Percentiles rank a stretch among this genome's conserved stretches.
Evolutionary conservation across 2,797 vertebrate genomes (phyloP).

Genomic region (Enteromius trimaculatus): DNA sequence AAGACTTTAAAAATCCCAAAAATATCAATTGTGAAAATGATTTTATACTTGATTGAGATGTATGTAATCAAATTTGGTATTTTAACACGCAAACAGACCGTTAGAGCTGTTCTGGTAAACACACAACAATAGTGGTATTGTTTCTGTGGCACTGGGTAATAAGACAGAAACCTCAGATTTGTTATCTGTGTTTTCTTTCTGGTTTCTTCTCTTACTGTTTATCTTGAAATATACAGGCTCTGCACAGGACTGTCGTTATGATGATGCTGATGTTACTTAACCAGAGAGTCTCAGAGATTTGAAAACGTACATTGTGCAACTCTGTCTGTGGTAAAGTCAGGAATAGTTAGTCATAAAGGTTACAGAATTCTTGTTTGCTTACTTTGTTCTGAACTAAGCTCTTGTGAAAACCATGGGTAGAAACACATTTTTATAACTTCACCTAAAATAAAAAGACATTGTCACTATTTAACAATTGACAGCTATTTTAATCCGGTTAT

Average conservation of each 20-base stretch:
- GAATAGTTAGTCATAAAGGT: background rate
- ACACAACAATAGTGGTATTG: constrained; percentile 74
- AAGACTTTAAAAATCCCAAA: background rate
- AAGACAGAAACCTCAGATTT: constrained; percentile 63
- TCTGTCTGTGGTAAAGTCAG: background rate
- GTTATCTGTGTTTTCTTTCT: constrained; percentile 48
- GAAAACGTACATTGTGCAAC: constrained; percentile 9
- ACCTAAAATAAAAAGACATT: background rate
- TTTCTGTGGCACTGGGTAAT: constrained; percentile 64
- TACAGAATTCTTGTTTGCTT: background rate
- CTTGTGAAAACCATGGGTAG: background rate
- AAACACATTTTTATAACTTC: background rate
- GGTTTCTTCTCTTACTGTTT: constrained; percentile 2
- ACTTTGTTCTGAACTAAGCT: background rate
- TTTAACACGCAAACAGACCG: background rate
- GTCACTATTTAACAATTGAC: background rate
- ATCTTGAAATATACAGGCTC: constrained; percentile 2
- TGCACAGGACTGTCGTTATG: constrained; percentile 52
- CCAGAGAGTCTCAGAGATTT: constrained; percentile 12
- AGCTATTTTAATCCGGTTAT: background rate
- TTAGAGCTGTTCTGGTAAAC: constrained; percentile 63
- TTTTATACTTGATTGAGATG: background rate
- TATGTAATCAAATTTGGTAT: background rate
- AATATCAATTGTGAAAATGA: background rate
- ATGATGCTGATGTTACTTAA: constrained; percentile 60